Conservation (phyloP, 2,113 vertebrate genomes). For the Ariopsis seemanni region DNA sequence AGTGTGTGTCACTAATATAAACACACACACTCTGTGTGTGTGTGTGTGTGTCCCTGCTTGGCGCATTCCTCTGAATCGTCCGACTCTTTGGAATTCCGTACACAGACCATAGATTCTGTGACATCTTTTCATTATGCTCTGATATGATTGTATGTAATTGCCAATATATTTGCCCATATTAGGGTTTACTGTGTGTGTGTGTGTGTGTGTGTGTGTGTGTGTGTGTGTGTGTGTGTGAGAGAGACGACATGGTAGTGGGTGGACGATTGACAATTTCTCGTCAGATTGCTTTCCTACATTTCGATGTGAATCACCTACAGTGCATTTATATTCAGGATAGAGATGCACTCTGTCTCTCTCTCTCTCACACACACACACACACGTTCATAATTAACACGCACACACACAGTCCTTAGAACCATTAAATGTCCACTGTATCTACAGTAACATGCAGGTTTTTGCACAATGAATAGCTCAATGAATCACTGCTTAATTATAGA, state of each 20-base stretch:
- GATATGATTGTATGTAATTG: not conserved
- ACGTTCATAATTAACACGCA: not conserved
- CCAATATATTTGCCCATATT: too few species aligned
- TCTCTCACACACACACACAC: not conserved
- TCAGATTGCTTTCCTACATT: constrained; percentile 27
- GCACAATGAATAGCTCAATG: constrained; percentile 13
- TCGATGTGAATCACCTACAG: constrained; percentile 26
- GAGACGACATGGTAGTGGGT: constrained; percentile 66
- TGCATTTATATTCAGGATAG: constrained; percentile 30
- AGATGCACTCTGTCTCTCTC: not conserved
- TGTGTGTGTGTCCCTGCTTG: constrained; percentile 21
- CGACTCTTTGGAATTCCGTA: constrained; percentile 21
- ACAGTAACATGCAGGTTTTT: not conserved
- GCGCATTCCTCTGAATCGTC: constrained; percentile 40
- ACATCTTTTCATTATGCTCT: not conserved
- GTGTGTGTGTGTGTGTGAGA: constrained; percentile 5
- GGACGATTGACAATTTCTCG: constrained; percentile 54
- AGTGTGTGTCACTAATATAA: constrained; percentile 45
- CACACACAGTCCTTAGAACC: not conserved
- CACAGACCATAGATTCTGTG: constrained; percentile 26
- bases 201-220: not conserved
- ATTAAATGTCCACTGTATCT: not conserved
- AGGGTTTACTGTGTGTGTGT: not conserved
- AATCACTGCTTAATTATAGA: constrained; percentile 40
- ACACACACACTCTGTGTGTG: constrained; percentile 14